Evolutionary conservation across 2,797 vertebrate species (phyloP), one percentile per base, ranked within the genome.

Genomic region (Periophthalmus magnuspinnatus): DNA sequence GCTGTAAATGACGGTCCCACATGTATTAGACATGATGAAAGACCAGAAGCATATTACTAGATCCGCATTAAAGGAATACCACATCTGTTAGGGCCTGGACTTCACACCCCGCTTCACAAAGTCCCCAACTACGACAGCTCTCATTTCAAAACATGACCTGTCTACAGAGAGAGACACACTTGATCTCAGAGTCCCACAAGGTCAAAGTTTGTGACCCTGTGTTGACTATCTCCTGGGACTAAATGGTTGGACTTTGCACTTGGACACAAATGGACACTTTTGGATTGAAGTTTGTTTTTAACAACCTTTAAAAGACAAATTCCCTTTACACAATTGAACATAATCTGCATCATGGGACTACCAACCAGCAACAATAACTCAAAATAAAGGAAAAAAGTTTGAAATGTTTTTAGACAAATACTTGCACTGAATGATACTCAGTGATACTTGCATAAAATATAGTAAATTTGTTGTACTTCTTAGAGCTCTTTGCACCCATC

Each of bases 111-210:
- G 70, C 76, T 77, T 71, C 47, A 34, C 50, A 73, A 80, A 69
- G 68, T 70, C 66, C 70, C 71, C 19, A 74, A 34, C 33, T 61
- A 67, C 28, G 58, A 41, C 69, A 81, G 65, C 79, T 86, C 78
- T 77, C 45, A 66, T 88, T 89, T 85, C 81, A 88, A 88, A 90
- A 88, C 84, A 85, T 4, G 3, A 68, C 21, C 72, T 41, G 71
- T 80, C 71, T 81, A 60, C 68, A 71, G 72, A 58, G 72, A 58
- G 63, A 9, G 54, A 60, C 60, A 73, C 57, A 74, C 67, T 80
- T 82, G 77, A 81, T 83, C 86, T 80, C 62, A 33, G 59, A 71
- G 68, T 62, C 10, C 63, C 56, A 16, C n/a, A 52, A 72, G 77
- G 82, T 90, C 72, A 83, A 83, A 78, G 83, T 75, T 88, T 79